phyloP scores from a whole-genome alignment of 2,797 vertebrate species.

The Columba guinea region DNA sequence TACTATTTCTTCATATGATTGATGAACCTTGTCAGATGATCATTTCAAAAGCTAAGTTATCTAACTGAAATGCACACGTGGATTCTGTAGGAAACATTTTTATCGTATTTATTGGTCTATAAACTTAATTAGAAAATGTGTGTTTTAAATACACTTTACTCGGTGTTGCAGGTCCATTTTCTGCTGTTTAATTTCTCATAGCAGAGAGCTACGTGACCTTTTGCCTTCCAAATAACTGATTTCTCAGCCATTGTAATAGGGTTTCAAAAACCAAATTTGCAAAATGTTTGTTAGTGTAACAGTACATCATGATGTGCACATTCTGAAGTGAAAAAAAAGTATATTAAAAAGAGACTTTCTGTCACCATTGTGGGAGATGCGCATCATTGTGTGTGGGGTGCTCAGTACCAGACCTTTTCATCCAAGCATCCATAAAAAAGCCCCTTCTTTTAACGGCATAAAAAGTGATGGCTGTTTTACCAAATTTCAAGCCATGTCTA shows the following conservation, averaged over 20 bases:
- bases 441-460: no score
- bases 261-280: not conserved
- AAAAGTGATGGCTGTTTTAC: not conserved
- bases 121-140: not conserved
- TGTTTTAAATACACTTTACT: not conserved
- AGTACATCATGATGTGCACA: not conserved
- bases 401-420: not conserved
- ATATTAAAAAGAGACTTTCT: not conserved
- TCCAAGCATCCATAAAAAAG: not conserved
- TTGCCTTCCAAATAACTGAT: not conserved
- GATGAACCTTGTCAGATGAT: not conserved
- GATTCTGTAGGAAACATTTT: not conserved
- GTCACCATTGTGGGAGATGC: fast-evolving
- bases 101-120: not conserved
- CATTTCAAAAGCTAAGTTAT: not conserved
- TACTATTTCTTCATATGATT: not conserved
- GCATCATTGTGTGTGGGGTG: fast-evolving
- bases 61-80: not conserved
- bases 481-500: not conserved
- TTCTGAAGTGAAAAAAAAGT: not conserved
- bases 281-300: not conserved
- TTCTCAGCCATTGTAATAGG: not conserved
- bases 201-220: fast-evolving
- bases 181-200: not conserved
- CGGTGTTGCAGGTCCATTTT: not conserved